A percentile compares a stretch with the other conserved stretches of the same genome.
These are phyloP conservation scores for Ephydatia muelleri DNA, from an alignment of 37 sponge, comb jelly and placozoan species.

Conservation along the genomic window DNA sequence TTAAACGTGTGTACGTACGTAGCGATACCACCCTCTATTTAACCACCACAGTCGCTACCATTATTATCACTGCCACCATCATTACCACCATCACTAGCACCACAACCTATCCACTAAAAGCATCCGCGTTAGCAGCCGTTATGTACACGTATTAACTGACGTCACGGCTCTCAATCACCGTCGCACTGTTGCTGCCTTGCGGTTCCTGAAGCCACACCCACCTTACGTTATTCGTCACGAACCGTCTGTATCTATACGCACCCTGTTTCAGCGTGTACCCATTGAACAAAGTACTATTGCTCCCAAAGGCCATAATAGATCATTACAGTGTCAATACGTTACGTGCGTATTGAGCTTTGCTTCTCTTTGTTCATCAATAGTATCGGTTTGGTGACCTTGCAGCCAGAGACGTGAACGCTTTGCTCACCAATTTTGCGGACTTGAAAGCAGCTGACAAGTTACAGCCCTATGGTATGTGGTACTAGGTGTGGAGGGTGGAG, in stretches of 20 bases:
- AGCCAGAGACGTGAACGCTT: constrained; percentile 47
- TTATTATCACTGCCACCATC: not conserved
- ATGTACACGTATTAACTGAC: too few species aligned
- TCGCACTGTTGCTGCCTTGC: too few species aligned
- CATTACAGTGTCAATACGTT: too few species aligned
- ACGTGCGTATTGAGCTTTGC: too few species aligned
- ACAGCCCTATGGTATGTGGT: constrained; percentile 32
- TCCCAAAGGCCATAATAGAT: too few species aligned
- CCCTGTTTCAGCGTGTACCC: too few species aligned
- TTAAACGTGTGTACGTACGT: not conserved
- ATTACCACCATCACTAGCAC: not conserved
- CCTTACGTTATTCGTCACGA: too few species aligned
- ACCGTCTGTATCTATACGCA: too few species aligned
- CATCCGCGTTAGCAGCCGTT: not conserved
- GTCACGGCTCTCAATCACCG: too few species aligned
- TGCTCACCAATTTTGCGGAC: constrained; percentile 34
- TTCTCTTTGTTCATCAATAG: not conserved
- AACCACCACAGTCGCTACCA: not conserved
- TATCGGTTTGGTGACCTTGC: constrained; percentile 51
- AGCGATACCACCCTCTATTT: not conserved
- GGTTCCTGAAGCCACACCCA: too few species aligned
- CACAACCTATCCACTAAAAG: not conserved
- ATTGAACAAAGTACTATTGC: too few species aligned
- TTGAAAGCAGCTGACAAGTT: constrained; percentile 27
- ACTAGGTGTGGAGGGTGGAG: not conserved